phyloP scores from a whole-genome alignment of 2,113 vertebrate genomes.

The Drymodes brunneopygia region DNA sequence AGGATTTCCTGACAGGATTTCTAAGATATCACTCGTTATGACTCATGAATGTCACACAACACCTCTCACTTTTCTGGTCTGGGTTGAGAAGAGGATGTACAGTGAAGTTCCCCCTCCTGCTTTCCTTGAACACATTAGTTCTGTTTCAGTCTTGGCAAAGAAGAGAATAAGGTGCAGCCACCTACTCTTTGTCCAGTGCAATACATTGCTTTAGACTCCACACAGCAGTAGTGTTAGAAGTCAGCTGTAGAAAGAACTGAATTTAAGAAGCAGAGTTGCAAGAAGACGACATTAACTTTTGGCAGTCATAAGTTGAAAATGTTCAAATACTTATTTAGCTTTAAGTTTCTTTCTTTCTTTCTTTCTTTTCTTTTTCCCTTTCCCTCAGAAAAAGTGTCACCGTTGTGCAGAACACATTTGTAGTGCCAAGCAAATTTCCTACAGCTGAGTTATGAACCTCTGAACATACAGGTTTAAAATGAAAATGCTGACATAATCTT shows the following conservation, averaged over 20 bases:
- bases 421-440: conserved; percentile 18
- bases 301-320: neutral
- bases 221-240: neutral
- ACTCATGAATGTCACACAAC: neutral
- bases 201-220: neutral
- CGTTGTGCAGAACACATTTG: neutral
- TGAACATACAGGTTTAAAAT: conserved; percentile 45
- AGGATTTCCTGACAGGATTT: neutral
- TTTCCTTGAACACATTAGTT: rapidly evolving
- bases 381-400: neutral
- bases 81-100: neutral
- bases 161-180: neutral
- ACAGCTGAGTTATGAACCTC: conserved; percentile 50
- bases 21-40: neutral
- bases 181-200: neutral
- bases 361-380: neutral
- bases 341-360: neutral
- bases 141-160: neutral
- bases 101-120: neutral
- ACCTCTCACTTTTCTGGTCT: neutral
- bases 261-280: neutral
- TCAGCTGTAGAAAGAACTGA: neutral
- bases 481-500: conserved; percentile 53
- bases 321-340: neutral
- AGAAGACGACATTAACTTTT: neutral